These are phyloP conservation scores for Cotesia vestalis DNA, from an alignment of 1,140 invertebrate species.

Conservation along the genomic window DNA sequence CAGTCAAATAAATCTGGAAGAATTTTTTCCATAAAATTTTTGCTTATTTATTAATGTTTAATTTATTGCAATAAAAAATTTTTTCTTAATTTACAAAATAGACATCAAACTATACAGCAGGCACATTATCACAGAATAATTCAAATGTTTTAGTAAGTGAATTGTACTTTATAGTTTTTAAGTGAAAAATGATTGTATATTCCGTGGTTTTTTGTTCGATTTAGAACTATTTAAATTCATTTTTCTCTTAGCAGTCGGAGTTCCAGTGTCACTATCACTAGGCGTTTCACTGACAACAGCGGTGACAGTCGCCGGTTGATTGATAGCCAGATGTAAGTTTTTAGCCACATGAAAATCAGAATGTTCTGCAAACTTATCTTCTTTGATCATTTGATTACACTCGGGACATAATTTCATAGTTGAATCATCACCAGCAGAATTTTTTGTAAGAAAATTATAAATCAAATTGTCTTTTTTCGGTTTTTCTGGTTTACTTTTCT, in stretches of 20 bases:
- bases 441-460: constrained; percentile 25
- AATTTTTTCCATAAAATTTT: too few relatives aligned
- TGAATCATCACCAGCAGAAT: constrained; percentile 17
- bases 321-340: constrained; percentile 69
- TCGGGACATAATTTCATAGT: constrained; percentile 65
- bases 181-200: too few relatives aligned
- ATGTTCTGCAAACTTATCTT: constrained; percentile 71
- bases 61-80: too few relatives aligned
- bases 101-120: too few relatives aligned
- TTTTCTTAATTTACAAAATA: too few relatives aligned
- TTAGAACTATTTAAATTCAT: neutral
- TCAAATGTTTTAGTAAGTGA: neutral
- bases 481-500: neutral
- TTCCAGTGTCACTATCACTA: neutral
- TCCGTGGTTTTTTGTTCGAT: too few relatives aligned
- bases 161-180: neutral
- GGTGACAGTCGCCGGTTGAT: constrained; percentile 45
- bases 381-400: constrained; percentile 70
- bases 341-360: constrained; percentile 78
- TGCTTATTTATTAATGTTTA: too few relatives aligned
- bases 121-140: too few relatives aligned
- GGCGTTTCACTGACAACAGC: neutral
- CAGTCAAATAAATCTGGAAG: too few relatives aligned
- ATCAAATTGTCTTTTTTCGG: constrained; percentile 16
- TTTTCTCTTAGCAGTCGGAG: constrained; percentile 29